A percentile compares a stretch with the other conserved stretches of the same genome.
These are phyloP conservation scores for Bubo scandiacus DNA, from an alignment of 2,113 vertebrate genomes.

Conservation along the genomic window DNA sequence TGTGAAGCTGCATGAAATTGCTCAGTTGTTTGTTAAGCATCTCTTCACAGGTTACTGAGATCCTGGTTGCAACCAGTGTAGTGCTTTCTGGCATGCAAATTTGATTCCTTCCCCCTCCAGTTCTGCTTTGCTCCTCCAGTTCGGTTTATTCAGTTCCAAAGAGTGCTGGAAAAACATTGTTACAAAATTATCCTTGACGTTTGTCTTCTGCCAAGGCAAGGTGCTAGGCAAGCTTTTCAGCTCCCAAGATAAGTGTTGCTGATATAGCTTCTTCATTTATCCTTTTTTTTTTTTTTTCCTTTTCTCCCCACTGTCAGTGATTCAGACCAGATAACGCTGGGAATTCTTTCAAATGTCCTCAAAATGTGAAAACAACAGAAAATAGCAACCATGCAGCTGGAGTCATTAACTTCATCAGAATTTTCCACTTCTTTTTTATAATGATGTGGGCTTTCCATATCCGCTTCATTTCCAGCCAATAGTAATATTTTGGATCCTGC, in stretches of 20 bases:
- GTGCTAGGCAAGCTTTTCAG: slow-evolving; percentile 27
- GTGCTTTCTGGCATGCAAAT: background rate
- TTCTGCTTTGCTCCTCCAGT: background rate
- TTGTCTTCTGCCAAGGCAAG: slow-evolving; percentile 3
- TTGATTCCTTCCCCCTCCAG: background rate
- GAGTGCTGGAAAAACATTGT: background rate
- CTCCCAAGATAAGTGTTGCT: background rate
- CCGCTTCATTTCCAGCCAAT: background rate
- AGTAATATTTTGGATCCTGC: background rate
- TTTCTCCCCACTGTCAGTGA: background rate
- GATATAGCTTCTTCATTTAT: background rate
- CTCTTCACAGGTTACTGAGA: background rate
- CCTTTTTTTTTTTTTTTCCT: background rate
- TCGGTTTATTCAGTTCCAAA: background rate
- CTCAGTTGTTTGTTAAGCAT: background rate
- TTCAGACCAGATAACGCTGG: background rate
- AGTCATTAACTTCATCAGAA: background rate
- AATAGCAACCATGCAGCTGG: background rate
- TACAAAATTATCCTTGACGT: background rate
- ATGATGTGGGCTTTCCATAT: background rate
- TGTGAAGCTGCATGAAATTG: background rate
- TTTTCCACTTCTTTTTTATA: background rate
- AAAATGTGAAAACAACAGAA: background rate
- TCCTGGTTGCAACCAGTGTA: background rate
- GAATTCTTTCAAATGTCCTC: background rate